Conservation (phyloP, 2,113 vertebrate species). For the Sisor rabdophorus region DNA sequence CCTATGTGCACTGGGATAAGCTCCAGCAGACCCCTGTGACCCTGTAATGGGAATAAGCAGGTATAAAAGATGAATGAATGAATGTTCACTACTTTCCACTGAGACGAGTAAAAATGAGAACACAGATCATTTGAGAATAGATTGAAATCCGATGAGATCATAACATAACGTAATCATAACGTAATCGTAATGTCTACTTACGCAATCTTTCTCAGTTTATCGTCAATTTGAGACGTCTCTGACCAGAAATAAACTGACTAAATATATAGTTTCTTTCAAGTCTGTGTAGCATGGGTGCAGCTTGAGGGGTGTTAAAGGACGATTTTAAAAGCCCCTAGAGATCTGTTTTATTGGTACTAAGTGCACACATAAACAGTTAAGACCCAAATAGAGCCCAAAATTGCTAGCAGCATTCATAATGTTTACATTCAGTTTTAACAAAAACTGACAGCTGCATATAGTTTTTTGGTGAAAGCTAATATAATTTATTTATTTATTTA, state of each 20-base stretch:
- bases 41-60: too few relatives aligned
- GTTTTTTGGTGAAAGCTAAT: neutral
- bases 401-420: too few relatives aligned
- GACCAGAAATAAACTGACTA: neutral
- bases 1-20: too few relatives aligned
- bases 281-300: neutral
- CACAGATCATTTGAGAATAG: neutral
- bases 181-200: neutral
- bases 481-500: too few relatives aligned
- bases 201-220: neutral
- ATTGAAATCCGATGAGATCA: neutral
- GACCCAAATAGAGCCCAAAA: too few relatives aligned
- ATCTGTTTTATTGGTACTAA: too few relatives aligned
- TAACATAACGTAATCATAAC: too few relatives aligned
- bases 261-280: neutral
- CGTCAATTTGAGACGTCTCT: neutral
- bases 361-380: too few relatives aligned
- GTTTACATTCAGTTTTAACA: neutral
- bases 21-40: too few relatives aligned
- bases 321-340: too few relatives aligned
- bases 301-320: too few relatives aligned
- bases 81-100: neutral
- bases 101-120: neutral
- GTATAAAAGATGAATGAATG: too few relatives aligned
- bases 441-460: neutral